Evolutionary conservation across 2,797 vertebrate genomes (phyloP), one percentile per base, ranked within the genome.

Genomic region (Galago senegalensis): DNA sequence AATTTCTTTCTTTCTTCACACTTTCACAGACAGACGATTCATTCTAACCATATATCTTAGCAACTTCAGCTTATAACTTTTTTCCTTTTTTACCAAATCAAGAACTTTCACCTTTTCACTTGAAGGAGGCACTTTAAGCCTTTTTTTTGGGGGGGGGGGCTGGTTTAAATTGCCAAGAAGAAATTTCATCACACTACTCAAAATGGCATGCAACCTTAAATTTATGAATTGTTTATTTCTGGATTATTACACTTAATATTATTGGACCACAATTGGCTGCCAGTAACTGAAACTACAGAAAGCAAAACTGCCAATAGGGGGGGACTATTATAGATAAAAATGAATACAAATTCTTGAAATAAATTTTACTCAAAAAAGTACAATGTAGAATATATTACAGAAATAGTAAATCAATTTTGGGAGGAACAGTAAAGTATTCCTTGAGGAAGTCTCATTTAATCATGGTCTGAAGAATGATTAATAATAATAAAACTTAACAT

Each of bases 371-470:
- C 16, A 31, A 60, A 86, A 73, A 31, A 70, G 29, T 69, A 69
- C 14, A n/a, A 0, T 73, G 27, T 90, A 21, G 49, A 93, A 53
- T 72, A 79, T 40, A 18, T 72, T 81, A 56, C 27, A 92, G 49
- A 34, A 73, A 29, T 46, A 70, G 13, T 2, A n/a, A 56, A 16
- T 65, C n/a, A 34, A 43, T 84, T 89, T 85, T 25, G 49, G 16
- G 61, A n/a, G 4, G 14, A 27, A 1, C 3, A 88, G 23, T 53
- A 56, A 79, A 82, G 14, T 61, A 7, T 73, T 91, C 34, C 21
- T 84, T 53, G 61, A 88, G 34, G 31, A 96, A 86, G 70, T 93
- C 69, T 69, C 11, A 46, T 92, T 88, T 96, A 89, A 80, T 40
- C 85, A 75, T 73, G 27, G 37, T 46, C 89, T 72, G 8, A 91